phyloP scores from a whole-genome alignment of 92 coral and sea anemone species.

The Scolanthus callimorphus region DNA sequence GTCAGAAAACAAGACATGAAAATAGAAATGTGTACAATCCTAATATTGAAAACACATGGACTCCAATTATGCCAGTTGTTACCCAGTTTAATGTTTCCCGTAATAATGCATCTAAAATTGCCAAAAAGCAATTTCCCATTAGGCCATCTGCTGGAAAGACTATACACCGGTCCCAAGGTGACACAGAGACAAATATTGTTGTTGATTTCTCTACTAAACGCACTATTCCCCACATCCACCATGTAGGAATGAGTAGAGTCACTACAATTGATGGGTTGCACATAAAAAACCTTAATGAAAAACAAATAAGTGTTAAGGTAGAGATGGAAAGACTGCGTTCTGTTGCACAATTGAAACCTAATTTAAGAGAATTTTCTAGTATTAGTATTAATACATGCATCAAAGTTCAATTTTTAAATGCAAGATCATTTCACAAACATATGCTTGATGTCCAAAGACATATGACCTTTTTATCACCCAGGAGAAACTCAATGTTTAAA shows the following conservation, averaged over 20 bases:
- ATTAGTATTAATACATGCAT: constrained; percentile 1
- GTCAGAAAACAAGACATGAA: constrained; percentile 28
- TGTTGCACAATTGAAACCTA: constrained; percentile 8
- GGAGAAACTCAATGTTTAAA: too few relatives aligned
- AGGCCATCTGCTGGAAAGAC: constrained; percentile 40
- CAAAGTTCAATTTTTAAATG: constrained; percentile 6
- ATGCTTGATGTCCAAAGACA: constrained; percentile 8
- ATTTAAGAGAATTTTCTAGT: constrained; percentile 7
- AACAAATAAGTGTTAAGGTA: constrained; percentile 11
- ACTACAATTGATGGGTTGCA: constrained; percentile 33
- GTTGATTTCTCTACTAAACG: constrained; percentile 18
- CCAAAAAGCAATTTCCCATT: constrained; percentile 41
- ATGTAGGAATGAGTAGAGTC: constrained; percentile 51
- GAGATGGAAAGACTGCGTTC: constrained; percentile 32
- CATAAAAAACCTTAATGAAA: constrained; percentile 18
- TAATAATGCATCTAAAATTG: constrained; percentile 1
- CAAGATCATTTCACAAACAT: constrained; percentile 7
- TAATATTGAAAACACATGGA: constrained; percentile 16
- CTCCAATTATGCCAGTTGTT: constrained; percentile 24
- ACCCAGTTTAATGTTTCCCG: constrained; percentile 18
- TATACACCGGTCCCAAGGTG: constrained; percentile 44
- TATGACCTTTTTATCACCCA: neutral
- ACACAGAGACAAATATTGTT: constrained; percentile 32
- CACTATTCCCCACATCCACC: constrained; percentile 39
- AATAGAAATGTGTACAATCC: constrained; percentile 12